These are phyloP conservation scores for Psittacula cyanocephala DNA, from an alignment of 2,113 vertebrate species.

Conservation along the genomic window DNA sequence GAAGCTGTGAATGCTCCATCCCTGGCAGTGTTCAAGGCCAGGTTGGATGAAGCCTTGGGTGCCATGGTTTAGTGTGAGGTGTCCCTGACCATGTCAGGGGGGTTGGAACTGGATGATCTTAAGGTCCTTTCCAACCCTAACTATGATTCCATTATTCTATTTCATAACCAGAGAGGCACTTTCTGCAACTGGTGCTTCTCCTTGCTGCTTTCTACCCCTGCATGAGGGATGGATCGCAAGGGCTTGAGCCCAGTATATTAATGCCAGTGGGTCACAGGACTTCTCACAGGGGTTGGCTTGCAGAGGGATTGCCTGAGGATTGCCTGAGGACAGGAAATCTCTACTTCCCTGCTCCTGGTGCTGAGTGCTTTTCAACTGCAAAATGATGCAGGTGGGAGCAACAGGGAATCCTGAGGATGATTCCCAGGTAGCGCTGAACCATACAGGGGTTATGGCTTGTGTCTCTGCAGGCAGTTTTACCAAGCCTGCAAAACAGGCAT, in stretches of 20 bases:
- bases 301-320: background rate
- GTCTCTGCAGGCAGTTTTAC: constrained; percentile 84
- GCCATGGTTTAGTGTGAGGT: too few species aligned
- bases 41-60: too few species aligned
- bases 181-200: background rate
- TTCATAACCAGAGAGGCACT: background rate
- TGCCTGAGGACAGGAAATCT: background rate
- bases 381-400: background rate
- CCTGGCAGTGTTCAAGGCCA: too few species aligned
- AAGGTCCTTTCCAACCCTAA: too few species aligned
- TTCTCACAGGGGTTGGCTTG: background rate
- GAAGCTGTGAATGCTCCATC: too few species aligned
- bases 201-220: accelerated
- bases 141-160: background rate
- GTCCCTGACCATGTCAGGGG: too few species aligned
- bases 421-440: background rate
- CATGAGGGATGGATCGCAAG: accelerated
- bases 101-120: too few species aligned
- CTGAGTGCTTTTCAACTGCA: accelerated
- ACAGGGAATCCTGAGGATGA: background rate
- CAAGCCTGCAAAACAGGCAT: constrained; percentile 87
- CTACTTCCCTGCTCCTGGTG: background rate
- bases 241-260: background rate
- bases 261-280: accelerated
- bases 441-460: background rate